Evolutionary conservation across 2,113 vertebrate genomes (phyloP).

Genomic region (Hoplias malabaricus): DNA sequence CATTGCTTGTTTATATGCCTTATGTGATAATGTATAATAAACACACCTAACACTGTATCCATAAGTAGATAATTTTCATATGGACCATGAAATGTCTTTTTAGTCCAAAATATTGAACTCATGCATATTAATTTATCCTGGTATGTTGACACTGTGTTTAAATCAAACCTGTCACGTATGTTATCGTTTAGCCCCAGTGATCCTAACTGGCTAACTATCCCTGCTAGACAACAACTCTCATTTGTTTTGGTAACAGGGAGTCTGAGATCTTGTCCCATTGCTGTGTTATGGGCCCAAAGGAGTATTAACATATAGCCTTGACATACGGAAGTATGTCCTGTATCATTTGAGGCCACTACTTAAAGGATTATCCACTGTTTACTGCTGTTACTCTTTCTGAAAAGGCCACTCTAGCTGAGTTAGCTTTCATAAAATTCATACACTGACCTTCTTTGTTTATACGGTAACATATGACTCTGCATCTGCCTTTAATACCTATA

Average conservation of each 20-base stretch:
- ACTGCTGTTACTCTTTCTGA: neutral
- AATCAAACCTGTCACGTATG: slow-evolving; percentile 4
- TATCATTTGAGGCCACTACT: neutral
- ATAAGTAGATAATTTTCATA: no score
- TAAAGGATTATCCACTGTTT: neutral
- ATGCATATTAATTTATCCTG: neutral
- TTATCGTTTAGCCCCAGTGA: neutral
- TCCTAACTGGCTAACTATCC: neutral
- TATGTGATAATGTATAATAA: no score
- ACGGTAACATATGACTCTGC: neutral
- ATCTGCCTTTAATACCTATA: neutral
- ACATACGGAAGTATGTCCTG: neutral
- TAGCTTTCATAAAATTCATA: neutral
- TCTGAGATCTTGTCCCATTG: neutral
- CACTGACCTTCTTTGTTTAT: neutral
- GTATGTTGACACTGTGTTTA: neutral
- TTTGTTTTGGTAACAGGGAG: slow-evolving; percentile 26
- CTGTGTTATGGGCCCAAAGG: neutral
- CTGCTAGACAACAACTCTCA: neutral
- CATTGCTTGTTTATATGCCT: no score
- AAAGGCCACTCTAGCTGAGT: neutral
- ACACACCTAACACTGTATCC: no score
- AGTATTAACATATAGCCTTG: neutral
- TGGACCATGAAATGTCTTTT: neutral
- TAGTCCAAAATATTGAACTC: neutral